phyloP scores from a whole-genome alignment of 1,140 invertebrate genomes.

The Sarcophaga peregrina region DNA sequence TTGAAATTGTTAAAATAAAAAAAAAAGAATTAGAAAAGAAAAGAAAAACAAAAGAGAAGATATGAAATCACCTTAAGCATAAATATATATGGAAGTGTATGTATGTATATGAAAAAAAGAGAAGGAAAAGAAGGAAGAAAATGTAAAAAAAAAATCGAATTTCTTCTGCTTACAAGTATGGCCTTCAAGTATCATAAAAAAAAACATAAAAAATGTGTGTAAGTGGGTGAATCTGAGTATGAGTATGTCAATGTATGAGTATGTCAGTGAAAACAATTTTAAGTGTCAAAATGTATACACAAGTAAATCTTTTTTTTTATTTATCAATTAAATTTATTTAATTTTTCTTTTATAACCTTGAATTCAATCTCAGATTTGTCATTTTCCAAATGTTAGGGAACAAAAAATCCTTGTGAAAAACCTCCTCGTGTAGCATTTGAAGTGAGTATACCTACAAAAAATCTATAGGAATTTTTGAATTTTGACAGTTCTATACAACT shows the following conservation, averaged over 20 bases:
- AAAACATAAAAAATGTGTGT: not conserved
- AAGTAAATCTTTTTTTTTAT: not conserved
- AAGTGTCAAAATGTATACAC: not conserved
- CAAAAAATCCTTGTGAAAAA: not conserved
- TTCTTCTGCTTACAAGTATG: not conserved
- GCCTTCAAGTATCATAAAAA: not conserved
- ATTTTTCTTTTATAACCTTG: slow-evolving; percentile 30
- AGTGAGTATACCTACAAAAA: slow-evolving; percentile 41
- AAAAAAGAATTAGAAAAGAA: too few species aligned
- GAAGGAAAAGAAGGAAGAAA: not conserved
- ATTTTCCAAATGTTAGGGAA: not conserved
- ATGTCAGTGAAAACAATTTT: too few species aligned
- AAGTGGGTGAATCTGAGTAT: not conserved
- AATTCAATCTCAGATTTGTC: not conserved
- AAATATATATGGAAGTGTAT: not conserved
- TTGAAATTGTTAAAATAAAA: not conserved
- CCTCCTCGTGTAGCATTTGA: too few species aligned
- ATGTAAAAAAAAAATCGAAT: not conserved
- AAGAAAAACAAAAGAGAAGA: not conserved
- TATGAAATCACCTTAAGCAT: not conserved
- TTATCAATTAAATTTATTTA: not conserved
- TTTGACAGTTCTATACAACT: not conserved
- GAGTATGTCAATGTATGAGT: not conserved
- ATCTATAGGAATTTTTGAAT: slow-evolving; percentile 28
- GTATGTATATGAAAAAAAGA: too few species aligned